phyloP scores from a whole-genome alignment of 2,888 invertebrate species.

The Dolichopus griseipennis region DNA sequence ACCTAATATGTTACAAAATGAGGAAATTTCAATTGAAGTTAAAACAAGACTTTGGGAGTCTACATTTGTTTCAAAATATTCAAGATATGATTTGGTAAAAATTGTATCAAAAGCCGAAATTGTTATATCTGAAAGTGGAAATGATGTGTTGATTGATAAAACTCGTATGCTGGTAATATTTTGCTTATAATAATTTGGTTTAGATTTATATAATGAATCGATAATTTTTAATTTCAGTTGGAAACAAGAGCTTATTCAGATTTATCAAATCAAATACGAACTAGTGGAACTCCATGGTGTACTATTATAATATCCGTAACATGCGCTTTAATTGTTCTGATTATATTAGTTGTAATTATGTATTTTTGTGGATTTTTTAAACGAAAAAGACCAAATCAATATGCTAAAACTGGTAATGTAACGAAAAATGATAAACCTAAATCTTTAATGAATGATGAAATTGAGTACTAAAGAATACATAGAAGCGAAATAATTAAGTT shows the following conservation, averaged over 20 bases:
- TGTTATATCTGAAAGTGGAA: conserved; percentile 56
- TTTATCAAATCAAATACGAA: conserved; percentile 61
- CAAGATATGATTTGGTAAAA: conserved; percentile 70
- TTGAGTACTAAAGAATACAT: no score
- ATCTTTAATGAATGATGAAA: conserved; percentile 52
- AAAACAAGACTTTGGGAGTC: conserved; percentile 89
- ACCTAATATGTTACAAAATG: conserved; percentile 64
- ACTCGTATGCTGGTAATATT: conserved; percentile 49
- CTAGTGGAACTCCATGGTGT: conserved; percentile 72
- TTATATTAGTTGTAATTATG: conserved; percentile 67
- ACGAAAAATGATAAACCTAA: conserved; percentile 67
- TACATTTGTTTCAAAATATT: conserved; percentile 84
- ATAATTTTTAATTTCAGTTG: conserved; percentile 49
- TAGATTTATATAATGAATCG: neutral
- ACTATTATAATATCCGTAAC: conserved; percentile 76
- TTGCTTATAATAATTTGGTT: neutral
- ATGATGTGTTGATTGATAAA: conserved; percentile 50
- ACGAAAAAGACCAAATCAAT: conserved; percentile 68
- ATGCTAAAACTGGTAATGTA: conserved; percentile 50
- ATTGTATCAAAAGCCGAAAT: conserved; percentile 73
- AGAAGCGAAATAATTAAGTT: no score
- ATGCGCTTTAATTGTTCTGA: conserved; percentile 72
- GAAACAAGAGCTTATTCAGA: conserved; percentile 79
- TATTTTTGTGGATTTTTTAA: conserved; percentile 91
- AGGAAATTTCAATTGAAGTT: conserved; percentile 73